Evolutionary conservation across 2,797 vertebrate species (phyloP).

Genomic region (Zalophus californianus): DNA sequence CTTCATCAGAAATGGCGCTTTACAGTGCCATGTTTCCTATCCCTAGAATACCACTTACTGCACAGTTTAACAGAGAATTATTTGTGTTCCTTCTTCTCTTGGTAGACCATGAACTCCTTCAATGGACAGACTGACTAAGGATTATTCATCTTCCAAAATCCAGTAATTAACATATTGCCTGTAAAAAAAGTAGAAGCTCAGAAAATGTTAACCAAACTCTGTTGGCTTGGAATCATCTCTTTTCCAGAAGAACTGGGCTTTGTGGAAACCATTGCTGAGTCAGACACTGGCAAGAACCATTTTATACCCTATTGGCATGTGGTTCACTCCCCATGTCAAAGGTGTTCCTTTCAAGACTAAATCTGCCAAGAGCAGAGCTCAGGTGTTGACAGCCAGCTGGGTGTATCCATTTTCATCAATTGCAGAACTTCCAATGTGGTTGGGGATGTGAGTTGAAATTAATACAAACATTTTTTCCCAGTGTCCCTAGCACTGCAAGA

Average conservation of each 20-base stretch:
- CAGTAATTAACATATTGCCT: neutral
- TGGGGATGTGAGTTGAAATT: constrained; percentile 44
- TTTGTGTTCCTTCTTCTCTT: neutral
- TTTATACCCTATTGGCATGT: constrained; percentile 41
- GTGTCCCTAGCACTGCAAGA: neutral
- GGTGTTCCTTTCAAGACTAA: constrained; percentile 72
- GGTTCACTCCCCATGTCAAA: constrained; percentile 65
- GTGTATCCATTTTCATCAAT: constrained; percentile 54
- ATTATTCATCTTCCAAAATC: constrained; percentile 28
- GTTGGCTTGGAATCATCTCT: constrained; percentile 24
- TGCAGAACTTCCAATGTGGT: constrained; percentile 45
- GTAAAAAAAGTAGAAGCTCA: neutral
- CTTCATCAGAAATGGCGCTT: neutral
- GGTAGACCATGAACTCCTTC: neutral
- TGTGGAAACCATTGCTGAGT: constrained; percentile 54
- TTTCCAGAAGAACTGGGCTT: constrained; percentile 55
- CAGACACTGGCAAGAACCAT: constrained; percentile 60
- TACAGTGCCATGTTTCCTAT: neutral
- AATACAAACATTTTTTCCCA: constrained; percentile 47
- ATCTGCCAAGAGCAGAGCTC: constrained; percentile 34
- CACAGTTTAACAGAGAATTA: neutral
- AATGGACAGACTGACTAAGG: neutral
- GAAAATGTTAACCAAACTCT: constrained; percentile 28
- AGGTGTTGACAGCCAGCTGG: constrained; percentile 45
- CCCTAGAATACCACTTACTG: neutral